Evolutionary conservation across 1,140 invertebrate species (phyloP).

Genomic region (Manduca sexta): DNA sequence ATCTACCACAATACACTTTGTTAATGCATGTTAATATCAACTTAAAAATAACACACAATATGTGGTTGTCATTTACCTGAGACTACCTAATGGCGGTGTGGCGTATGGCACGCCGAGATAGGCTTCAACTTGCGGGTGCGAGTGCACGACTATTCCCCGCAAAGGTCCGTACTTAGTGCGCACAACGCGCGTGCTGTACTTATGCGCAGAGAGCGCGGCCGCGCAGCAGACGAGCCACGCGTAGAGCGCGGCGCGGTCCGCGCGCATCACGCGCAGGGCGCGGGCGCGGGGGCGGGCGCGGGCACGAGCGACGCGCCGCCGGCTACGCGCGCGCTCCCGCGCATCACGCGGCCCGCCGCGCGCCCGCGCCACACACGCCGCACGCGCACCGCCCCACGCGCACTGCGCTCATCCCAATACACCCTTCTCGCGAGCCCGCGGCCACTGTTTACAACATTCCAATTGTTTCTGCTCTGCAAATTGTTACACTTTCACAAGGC

Average conservation of each 20-base stretch:
- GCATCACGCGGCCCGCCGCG: slow-evolving; percentile 28
- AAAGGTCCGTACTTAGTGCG: slow-evolving; percentile 91
- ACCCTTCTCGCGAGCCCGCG: slow-evolving; percentile 41
- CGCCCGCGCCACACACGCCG: slow-evolving; percentile 14
- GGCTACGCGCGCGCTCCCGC: slow-evolving; percentile 39
- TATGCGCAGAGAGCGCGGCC: slow-evolving; percentile 74
- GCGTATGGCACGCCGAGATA: slow-evolving; percentile 96
- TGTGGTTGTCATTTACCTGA: slow-evolving; percentile 11
- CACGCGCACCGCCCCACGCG: slow-evolving; percentile 14
- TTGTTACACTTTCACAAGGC: too few relatives aligned
- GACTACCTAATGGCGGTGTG: slow-evolving; percentile 66
- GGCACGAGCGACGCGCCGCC: slow-evolving; percentile 39
- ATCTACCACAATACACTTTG: slow-evolving; percentile 65
- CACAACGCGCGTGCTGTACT: slow-evolving; percentile 86
- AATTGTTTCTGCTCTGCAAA: too few relatives aligned
- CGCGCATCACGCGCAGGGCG: slow-evolving; percentile 56
- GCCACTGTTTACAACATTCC: slow-evolving; percentile 27
- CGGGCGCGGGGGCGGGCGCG: slow-evolving; percentile 39
- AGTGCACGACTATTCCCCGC: slow-evolving; percentile 86
- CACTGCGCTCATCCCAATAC: slow-evolving; percentile 40
- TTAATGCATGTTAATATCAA: background rate
- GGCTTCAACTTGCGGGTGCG: slow-evolving; percentile 89
- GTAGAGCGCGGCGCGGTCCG: slow-evolving; percentile 55
- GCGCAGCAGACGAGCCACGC: slow-evolving; percentile 70
- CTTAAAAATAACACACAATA: background rate